Evolutionary conservation across 2,888 invertebrate species (phyloP).

Genomic region (Cantharis nigra): DNA sequence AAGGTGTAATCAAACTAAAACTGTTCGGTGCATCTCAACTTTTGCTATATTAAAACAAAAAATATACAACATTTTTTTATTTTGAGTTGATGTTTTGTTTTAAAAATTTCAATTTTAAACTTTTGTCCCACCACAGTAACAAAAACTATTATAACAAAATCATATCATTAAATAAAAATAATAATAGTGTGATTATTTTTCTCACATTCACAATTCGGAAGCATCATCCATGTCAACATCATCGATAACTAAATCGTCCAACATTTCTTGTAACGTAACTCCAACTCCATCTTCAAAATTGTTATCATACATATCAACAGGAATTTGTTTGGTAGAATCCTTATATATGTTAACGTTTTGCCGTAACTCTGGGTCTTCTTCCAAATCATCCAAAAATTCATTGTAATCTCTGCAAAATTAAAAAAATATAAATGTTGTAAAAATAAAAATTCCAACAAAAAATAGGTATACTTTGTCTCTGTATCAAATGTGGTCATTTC

Average conservation of each 20-base stretch:
- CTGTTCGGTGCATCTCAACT: too few relatives aligned
- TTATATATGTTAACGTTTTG: slow-evolving; percentile 94
- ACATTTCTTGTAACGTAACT: slow-evolving; percentile 90
- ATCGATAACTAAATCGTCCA: slow-evolving; percentile 84
- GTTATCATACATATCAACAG: slow-evolving; percentile 63
- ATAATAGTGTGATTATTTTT: background rate
- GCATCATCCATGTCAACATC: slow-evolving; percentile 73
- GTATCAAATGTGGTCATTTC: slow-evolving; percentile 67
- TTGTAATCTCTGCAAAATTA: slow-evolving; percentile 77
- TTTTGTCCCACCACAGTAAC: background rate
- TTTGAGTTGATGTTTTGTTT: too few relatives aligned
- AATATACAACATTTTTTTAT: too few relatives aligned
- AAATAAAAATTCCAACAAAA: background rate
- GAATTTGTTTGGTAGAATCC: slow-evolving; percentile 59
- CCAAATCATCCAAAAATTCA: slow-evolving; percentile 95
- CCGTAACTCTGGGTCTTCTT: slow-evolving; percentile 89
- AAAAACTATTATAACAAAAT: background rate
- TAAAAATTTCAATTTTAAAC: background rate
- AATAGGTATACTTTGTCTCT: slow-evolving; percentile 61
- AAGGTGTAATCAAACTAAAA: too few relatives aligned
- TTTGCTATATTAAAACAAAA: too few relatives aligned
- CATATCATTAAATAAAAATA: background rate
- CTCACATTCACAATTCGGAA: background rate
- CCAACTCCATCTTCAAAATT: slow-evolving; percentile 71
- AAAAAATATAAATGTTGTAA: background rate